A percentile compares a stretch with the other conserved stretches of the same genome.
Evolutionary conservation across 2,888 invertebrate genomes (phyloP).

Genomic region (Drosophila kokeensis): DNA sequence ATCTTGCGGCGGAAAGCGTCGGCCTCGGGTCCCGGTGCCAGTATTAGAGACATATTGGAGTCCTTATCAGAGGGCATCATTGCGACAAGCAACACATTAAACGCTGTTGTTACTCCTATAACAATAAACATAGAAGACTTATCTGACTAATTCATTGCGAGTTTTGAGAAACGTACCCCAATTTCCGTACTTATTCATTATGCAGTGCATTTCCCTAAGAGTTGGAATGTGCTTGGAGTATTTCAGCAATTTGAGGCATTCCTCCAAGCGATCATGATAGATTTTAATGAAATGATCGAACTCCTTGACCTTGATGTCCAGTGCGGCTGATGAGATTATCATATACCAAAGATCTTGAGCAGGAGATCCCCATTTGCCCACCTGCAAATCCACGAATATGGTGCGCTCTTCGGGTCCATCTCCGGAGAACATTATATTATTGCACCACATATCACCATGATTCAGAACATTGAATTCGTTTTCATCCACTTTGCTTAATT

Average conservation of each 20-base stretch:
- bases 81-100: no score
- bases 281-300: constrained; percentile 80
- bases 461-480: constrained; percentile 77
- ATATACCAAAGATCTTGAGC: constrained; percentile 80
- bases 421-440: constrained; percentile 80
- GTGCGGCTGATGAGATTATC: constrained; percentile 67
- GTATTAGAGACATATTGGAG: constrained; percentile 69
- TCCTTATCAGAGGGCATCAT: constrained; percentile 75
- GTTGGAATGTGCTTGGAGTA: constrained; percentile 75
- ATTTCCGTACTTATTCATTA: constrained; percentile 71
- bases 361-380: constrained; percentile 80
- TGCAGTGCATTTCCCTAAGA: constrained; percentile 72
- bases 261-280: constrained; percentile 76
- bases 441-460: constrained; percentile 82
- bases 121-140: no score
- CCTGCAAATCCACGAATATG: constrained; percentile 77
- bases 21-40: constrained; percentile 61
- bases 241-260: constrained; percentile 71
- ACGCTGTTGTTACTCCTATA: no score
- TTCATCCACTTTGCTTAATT: constrained; percentile 46
- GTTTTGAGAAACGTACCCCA: constrained; percentile 66
- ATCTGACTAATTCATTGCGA: background rate
- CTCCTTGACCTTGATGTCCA: constrained; percentile 74
- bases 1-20: constrained; percentile 61
- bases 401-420: constrained; percentile 62